Evolutionary conservation across 2,888 invertebrate genomes (phyloP).

Genomic region (Cylloceria caligata): DNA sequence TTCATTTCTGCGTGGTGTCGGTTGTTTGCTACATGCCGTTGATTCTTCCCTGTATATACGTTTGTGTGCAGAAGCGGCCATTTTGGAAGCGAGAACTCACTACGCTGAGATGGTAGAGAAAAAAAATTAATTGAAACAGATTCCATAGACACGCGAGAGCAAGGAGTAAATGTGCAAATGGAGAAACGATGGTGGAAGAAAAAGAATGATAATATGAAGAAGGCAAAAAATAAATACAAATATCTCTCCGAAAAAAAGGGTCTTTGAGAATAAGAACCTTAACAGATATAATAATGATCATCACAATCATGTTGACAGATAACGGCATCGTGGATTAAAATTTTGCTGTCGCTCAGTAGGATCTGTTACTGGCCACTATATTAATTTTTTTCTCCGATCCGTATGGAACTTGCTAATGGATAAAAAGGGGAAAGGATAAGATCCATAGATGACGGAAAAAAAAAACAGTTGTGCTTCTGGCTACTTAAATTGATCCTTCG

Average conservation of each 20-base stretch:
- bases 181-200: constrained; percentile 31
- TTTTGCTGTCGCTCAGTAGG: neutral
- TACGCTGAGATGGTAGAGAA: constrained; percentile 5
- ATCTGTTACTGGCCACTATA: neutral
- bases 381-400: neutral
- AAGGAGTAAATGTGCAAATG: constrained; percentile 8
- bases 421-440: neutral
- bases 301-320: neutral
- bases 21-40: neutral
- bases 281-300: neutral
- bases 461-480: constrained; percentile 2
- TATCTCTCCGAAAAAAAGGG: neutral
- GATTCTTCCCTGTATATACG: constrained; percentile 12
- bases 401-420: neutral
- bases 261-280: neutral
- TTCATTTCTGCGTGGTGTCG: constrained; percentile 17
- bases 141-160: constrained; percentile 38
- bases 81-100: constrained; percentile 15
- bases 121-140: constrained; percentile 59
- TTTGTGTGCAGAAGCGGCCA: constrained; percentile 19
- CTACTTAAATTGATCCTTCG: constrained; percentile 54
- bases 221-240: neutral
- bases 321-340: neutral
- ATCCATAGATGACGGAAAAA: constrained; percentile 3
- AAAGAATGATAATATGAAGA: too few relatives aligned